phyloP scores from a whole-genome alignment of 2,113 vertebrate species.

The Myotis brandtii region DNA sequence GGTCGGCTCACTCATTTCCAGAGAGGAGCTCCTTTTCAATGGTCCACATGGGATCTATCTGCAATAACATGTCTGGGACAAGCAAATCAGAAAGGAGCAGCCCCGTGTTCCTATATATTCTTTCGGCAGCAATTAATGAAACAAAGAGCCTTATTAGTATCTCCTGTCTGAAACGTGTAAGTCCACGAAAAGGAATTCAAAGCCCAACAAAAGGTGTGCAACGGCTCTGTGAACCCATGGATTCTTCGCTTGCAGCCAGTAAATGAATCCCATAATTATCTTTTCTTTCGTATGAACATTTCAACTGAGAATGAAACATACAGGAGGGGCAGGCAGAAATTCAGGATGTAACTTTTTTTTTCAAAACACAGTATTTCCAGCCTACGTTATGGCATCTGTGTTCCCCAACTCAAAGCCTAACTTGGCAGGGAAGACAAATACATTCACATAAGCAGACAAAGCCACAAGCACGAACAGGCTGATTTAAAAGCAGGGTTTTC shows the following conservation, averaged over 20 bases:
- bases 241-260: constrained; percentile 44
- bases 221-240: constrained; percentile 39
- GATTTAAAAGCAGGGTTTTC: constrained; percentile 49
- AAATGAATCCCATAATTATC: constrained; percentile 68
- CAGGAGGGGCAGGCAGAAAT: constrained; percentile 57
- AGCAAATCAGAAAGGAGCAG: neutral
- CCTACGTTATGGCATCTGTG: neutral
- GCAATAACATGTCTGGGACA: neutral
- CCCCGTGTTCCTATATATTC: neutral
- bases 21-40: neutral
- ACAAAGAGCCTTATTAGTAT: constrained; percentile 26
- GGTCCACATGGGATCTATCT: neutral
- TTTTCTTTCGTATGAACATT: constrained; percentile 58
- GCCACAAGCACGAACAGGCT: neutral
- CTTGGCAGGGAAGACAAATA: constrained; percentile 64
- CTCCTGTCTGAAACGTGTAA: constrained; percentile 26
- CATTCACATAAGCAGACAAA: constrained; percentile 72
- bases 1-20: neutral
- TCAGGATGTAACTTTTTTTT: constrained; percentile 58
- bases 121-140: constrained; percentile 15
- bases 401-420: constrained; percentile 56
- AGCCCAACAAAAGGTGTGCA: neutral
- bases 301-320: constrained; percentile 53
- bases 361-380: constrained; percentile 60
- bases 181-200: neutral